These are phyloP conservation scores for Erpornis zantholeuca DNA, from an alignment of 2,113 vertebrate species.

Conservation along the genomic window DNA sequence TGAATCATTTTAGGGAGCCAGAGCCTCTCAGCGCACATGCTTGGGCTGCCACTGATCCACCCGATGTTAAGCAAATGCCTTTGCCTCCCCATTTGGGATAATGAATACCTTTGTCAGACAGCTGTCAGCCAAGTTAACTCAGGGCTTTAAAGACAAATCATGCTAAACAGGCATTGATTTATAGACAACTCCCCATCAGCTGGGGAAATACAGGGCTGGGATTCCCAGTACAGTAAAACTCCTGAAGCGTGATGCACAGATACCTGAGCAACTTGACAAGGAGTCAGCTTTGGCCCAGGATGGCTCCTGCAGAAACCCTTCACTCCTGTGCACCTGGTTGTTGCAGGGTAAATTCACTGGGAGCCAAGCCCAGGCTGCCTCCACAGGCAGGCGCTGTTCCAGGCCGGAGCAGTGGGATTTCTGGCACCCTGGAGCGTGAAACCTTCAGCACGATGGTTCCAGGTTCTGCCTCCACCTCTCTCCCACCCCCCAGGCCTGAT, in stretches of 20 bases:
- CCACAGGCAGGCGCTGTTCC: rapidly evolving
- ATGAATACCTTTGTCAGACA: neutral
- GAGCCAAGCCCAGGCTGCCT: neutral
- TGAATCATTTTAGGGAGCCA: neutral
- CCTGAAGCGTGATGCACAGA: neutral
- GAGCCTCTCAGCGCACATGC: neutral
- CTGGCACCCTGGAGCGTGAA: neutral
- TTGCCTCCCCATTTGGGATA: rapidly evolving
- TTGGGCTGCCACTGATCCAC: neutral
- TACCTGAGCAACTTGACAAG: neutral
- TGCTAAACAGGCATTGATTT: neutral
- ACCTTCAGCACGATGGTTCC: neutral
- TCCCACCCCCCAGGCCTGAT: neutral
- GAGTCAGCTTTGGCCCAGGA: neutral
- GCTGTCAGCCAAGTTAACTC: neutral
- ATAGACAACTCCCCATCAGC: neutral
- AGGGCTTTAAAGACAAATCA: neutral
- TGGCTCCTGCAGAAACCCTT: neutral
- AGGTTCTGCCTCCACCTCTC: neutral
- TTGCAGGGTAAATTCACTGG: neutral
- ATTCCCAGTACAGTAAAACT: neutral
- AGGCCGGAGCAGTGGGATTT: neutral
- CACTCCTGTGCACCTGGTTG: neutral
- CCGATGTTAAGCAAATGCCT: neutral
- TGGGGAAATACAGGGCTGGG: neutral